Conservation (phyloP, 2,888 invertebrate genomes). For the Oscheius sp. region DNA sequence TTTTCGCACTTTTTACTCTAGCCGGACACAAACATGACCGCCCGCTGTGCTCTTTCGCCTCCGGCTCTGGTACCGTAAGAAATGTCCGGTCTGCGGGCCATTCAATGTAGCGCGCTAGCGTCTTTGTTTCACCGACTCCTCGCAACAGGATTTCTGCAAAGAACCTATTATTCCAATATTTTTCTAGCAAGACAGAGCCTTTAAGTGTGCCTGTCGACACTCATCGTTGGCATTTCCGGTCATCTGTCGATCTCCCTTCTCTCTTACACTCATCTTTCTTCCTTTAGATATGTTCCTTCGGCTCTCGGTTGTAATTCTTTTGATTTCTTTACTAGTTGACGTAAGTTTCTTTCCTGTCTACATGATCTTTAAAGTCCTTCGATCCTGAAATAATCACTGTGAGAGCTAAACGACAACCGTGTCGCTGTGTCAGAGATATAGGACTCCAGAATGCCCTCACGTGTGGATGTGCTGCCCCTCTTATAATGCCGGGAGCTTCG, state of each 20-base stretch:
- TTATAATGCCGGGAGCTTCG: constrained; percentile 11
- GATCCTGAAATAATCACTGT: constrained; percentile 35
- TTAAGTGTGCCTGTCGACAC: constrained; percentile 20
- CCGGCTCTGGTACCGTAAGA: neutral
- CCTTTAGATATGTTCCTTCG: neutral
- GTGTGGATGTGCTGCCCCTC: constrained; percentile 41
- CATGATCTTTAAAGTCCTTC: too few relatives aligned
- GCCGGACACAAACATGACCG: constrained; percentile 7
- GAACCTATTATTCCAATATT: constrained; percentile 7
- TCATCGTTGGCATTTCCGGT: constrained; percentile 19
- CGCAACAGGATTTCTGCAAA: constrained; percentile 28
- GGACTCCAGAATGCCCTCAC: constrained; percentile 37
- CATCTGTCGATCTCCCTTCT: neutral
- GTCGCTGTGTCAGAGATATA: constrained; percentile 51
- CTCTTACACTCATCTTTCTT: neutral
- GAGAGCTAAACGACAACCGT: constrained; percentile 54
- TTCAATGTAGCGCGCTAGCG: neutral
- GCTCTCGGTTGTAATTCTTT: neutral
- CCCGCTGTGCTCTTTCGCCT: constrained; percentile 16
- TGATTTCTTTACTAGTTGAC: neutral
- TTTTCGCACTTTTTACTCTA: neutral
- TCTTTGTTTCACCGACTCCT: constrained; percentile 15
- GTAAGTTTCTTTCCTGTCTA: neutral
- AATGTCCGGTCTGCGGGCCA: constrained; percentile 6
- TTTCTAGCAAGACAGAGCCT: constrained; percentile 8